These are phyloP conservation scores for Melanophora roralis DNA, from an alignment of 2,888 invertebrate genomes.

Conservation along the genomic window DNA sequence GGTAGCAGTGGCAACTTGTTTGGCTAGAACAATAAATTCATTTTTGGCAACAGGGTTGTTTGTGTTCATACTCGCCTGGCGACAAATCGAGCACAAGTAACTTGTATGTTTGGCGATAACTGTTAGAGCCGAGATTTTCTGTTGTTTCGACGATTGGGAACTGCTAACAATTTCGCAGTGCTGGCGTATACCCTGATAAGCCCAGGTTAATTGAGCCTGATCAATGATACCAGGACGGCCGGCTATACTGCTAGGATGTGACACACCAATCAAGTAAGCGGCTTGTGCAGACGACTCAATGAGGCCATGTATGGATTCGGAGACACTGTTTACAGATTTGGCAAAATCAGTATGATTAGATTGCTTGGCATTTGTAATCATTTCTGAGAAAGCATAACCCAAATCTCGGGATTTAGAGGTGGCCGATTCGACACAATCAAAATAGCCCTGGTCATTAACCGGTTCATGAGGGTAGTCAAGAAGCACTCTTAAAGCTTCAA, in stretches of 20 bases:
- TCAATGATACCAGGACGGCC: conserved; percentile 94
- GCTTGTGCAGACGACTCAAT: conserved; percentile 96
- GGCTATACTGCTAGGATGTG: conserved; percentile 92
- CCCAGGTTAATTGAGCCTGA: conserved; percentile 90
- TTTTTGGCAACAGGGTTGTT: conserved; percentile 94
- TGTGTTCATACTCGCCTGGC: conserved; percentile 93
- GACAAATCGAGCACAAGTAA: conserved; percentile 95
- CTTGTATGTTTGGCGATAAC: conserved; percentile 97
- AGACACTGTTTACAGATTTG: conserved; percentile 88
- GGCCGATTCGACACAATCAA: conserved; percentile 93
- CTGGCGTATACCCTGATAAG: conserved; percentile 92
- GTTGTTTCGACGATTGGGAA: conserved; percentile 85
- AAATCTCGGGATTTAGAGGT: conserved; percentile 91
- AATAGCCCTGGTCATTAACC: conserved; percentile 91
- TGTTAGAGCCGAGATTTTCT: conserved; percentile 93
- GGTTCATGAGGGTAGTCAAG: conserved; percentile 92
- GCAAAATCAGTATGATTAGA: conserved; percentile 91
- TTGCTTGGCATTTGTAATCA: conserved; percentile 93
- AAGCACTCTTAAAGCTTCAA: conserved; percentile 89
- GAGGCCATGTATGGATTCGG: conserved; percentile 91
- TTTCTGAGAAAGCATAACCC: conserved; percentile 95
- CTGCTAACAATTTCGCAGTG: conserved; percentile 89
- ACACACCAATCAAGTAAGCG: conserved; percentile 95
- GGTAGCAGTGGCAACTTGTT: conserved; percentile 97
- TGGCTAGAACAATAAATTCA: conserved; percentile 98